phyloP scores from a whole-genome alignment of 2,888 invertebrate genomes.

The Tricholauxania praeusta region DNA sequence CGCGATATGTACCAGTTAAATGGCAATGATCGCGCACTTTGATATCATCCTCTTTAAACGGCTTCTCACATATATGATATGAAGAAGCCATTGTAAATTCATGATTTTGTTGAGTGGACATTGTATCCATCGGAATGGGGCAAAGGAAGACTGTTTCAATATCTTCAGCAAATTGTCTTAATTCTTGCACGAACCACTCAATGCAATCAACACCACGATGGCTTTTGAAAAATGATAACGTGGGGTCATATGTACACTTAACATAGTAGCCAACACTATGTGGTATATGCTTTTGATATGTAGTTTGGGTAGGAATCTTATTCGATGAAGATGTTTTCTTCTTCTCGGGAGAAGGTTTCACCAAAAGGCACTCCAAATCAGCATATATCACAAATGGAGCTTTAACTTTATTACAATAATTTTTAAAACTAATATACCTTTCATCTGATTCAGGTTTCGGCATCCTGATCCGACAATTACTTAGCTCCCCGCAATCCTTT shows the following conservation, averaged over 20 bases:
- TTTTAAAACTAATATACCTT: not conserved
- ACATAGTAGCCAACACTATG: not conserved
- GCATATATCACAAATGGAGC: slow-evolving; percentile 4
- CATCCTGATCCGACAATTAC: not conserved
- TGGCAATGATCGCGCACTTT: not conserved
- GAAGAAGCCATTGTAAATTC: not conserved
- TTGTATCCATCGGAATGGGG: not conserved
- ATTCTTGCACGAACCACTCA: no score
- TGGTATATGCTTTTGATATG: slow-evolving; percentile 5
- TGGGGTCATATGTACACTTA: not conserved
- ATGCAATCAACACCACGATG: no score
- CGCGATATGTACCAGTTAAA: not conserved
- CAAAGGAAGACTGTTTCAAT: no score
- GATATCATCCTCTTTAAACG: not conserved
- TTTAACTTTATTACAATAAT: not conserved
- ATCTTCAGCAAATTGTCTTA: no score
- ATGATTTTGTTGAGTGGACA: not conserved
- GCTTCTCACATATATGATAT: not conserved
- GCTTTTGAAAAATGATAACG: not conserved
- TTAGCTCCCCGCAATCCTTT: not conserved
- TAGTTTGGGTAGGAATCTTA: not conserved
- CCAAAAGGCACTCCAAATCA: not conserved
- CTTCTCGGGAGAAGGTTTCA: not conserved
- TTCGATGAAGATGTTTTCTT: no score
- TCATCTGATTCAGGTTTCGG: not conserved